Conservation (phyloP, 2,797 vertebrate genomes). For the Lophotriccus pileatus region DNA sequence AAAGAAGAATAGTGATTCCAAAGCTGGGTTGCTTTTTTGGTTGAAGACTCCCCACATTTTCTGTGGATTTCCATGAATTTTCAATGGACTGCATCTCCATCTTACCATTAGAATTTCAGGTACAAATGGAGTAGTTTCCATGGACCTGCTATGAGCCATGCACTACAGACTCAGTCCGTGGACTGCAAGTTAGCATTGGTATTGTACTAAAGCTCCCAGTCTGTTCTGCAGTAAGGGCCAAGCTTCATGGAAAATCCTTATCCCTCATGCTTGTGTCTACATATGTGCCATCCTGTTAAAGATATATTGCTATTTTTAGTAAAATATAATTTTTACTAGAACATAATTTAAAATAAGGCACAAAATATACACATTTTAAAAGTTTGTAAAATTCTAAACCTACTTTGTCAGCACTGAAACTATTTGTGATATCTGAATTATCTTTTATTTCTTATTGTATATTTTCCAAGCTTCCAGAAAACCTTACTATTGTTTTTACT, state of each 20-base stretch:
- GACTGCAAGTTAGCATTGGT: not conserved
- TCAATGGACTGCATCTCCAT: not conserved
- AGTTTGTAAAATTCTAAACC: not conserved
- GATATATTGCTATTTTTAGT: not conserved
- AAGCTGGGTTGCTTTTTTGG: not conserved
- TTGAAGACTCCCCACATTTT: not conserved
- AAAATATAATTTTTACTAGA: not conserved
- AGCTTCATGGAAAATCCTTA: not conserved
- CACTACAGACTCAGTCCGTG: not conserved
- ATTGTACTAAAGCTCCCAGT: not conserved
- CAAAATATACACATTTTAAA: not conserved
- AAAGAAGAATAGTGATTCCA: not conserved
- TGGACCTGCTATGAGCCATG: not conserved
- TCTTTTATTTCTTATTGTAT: not conserved
- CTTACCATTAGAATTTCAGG: not conserved
- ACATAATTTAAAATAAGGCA: not conserved
- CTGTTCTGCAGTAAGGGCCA: not conserved
- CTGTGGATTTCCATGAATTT: not conserved
- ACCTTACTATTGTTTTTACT: not conserved
- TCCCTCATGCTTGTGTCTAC: not conserved
- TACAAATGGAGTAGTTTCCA: not conserved
- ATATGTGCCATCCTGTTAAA: not conserved
- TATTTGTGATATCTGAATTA: not conserved
- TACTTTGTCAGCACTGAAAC: not conserved
- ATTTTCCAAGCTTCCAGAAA: not conserved